Evolutionary conservation across 1,140 invertebrate species (phyloP).

Genomic region (Nixonia krombeini): DNA sequence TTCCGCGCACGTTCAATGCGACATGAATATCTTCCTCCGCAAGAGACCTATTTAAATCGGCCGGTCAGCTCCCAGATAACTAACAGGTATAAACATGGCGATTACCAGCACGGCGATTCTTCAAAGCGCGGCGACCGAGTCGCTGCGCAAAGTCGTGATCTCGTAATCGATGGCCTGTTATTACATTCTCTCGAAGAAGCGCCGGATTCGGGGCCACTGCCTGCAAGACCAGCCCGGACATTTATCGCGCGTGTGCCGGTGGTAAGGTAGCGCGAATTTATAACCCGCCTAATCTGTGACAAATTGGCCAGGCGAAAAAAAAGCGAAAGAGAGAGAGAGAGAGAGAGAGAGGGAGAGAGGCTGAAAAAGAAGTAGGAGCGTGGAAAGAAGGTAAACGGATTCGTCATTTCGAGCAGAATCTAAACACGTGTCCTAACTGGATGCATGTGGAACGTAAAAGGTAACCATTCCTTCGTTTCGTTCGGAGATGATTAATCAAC

Average conservation of each 20-base stretch:
- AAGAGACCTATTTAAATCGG: slow-evolving; percentile 52
- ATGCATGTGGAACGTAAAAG: no score
- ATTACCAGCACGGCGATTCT: slow-evolving; percentile 50
- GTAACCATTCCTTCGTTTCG: no score
- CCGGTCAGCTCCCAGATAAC: slow-evolving; percentile 47
- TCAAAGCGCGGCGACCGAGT: slow-evolving; percentile 44
- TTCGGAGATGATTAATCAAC: no score
- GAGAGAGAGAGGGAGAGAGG: slow-evolving; percentile 1
- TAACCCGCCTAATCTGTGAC: slow-evolving; percentile 64
- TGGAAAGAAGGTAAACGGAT: no score
- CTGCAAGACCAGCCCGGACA: slow-evolving; percentile 35
- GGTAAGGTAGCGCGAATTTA: slow-evolving; percentile 60
- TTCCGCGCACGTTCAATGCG: slow-evolving; percentile 34
- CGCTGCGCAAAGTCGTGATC: slow-evolving; percentile 44
- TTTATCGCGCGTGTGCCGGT: slow-evolving; percentile 48
- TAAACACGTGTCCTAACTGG: no score
- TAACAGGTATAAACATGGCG: slow-evolving; percentile 55
- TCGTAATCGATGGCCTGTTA: slow-evolving; percentile 55
- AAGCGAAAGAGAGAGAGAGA: slow-evolving; percentile 15
- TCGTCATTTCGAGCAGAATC: no score
- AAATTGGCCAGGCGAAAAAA: slow-evolving; percentile 58
- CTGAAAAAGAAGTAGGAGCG: slow-evolving; percentile 30
- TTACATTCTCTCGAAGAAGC: slow-evolving; percentile 51
- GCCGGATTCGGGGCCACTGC: slow-evolving; percentile 34
- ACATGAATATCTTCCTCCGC: slow-evolving; percentile 52